These are phyloP conservation scores for Actinia tenebrosa DNA, from an alignment of 64 coral and sea anemone species.

Conservation along the genomic window DNA sequence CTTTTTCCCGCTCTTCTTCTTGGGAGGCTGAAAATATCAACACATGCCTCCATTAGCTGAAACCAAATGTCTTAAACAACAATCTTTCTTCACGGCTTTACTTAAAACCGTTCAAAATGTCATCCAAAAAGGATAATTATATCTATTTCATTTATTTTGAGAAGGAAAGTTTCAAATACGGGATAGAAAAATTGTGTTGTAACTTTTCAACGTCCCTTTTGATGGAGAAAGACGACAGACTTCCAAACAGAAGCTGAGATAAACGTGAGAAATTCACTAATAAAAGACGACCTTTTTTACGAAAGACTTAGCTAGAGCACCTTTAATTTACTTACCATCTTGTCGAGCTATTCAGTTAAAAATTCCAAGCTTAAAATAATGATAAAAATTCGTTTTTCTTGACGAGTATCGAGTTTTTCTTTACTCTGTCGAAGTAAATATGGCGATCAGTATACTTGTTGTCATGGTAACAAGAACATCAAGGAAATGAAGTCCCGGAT, in stretches of 20 bases:
- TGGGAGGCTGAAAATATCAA: slow-evolving; percentile 65
- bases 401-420: neutral
- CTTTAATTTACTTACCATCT: slow-evolving; percentile 2
- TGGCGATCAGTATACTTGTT: slow-evolving; percentile 41
- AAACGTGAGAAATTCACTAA: neutral
- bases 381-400: neutral
- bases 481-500: slow-evolving; percentile 64
- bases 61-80: too few species aligned
- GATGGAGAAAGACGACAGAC: too few species aligned
- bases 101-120: too few species aligned
- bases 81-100: too few species aligned
- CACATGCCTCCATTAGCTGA: too few species aligned
- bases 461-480: slow-evolving; percentile 59
- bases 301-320: neutral
- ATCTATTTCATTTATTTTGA: too few species aligned
- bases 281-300: neutral
- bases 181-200: too few species aligned
- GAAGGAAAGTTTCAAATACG: too few species aligned
- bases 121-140: too few species aligned
- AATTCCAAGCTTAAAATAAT: neutral
- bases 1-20: slow-evolving; percentile 89
- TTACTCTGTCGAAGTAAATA: slow-evolving; percentile 29
- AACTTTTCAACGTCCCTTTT: neutral
- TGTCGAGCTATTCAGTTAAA: neutral
- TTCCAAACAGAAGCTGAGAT: too few species aligned